Percentiles rank a stretch among this genome's conserved stretches.
phyloP scores from a whole-genome alignment of 2,113 vertebrate genomes.

The Microcebus jonahi region DNA sequence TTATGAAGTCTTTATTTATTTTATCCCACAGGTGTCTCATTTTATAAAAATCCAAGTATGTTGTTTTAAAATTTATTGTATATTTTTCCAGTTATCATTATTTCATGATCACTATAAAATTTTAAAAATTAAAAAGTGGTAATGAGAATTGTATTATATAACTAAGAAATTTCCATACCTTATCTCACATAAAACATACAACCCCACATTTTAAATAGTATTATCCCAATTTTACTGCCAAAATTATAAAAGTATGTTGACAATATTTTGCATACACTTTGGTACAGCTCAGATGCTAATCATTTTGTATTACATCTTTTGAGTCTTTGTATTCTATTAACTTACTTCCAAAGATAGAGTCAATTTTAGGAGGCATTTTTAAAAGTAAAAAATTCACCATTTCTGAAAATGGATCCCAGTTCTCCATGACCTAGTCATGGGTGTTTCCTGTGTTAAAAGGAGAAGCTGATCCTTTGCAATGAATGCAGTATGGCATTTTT shows the following conservation, averaged over 20 bases:
- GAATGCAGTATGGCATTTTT: not conserved
- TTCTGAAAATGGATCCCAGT: not conserved
- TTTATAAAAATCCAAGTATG: conserved; percentile 3
- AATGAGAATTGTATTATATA: not conserved
- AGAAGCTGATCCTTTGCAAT: not conserved
- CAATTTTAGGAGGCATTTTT: not conserved
- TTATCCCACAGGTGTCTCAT: not conserved
- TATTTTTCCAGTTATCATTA: not conserved
- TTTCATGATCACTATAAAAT: not conserved
- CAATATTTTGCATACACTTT: not conserved
- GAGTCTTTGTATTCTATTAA: not conserved
- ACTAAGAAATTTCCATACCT: not conserved
- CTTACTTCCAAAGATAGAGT: not conserved
- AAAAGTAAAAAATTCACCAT: not conserved
- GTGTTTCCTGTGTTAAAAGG: not conserved
- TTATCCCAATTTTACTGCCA: not conserved
- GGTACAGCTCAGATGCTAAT: not conserved
- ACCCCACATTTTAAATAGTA: not conserved
- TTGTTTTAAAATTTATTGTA: not conserved
- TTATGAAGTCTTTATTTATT: not conserved
- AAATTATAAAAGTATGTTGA: conserved; percentile 29
- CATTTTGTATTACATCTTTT: conserved; percentile 2
- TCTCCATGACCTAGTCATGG: not conserved
- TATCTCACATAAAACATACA: not conserved
- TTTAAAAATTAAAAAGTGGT: not conserved